Conservation (phyloP, 2,797 vertebrate genomes). For the Platyrinchus mystaceus region DNA sequence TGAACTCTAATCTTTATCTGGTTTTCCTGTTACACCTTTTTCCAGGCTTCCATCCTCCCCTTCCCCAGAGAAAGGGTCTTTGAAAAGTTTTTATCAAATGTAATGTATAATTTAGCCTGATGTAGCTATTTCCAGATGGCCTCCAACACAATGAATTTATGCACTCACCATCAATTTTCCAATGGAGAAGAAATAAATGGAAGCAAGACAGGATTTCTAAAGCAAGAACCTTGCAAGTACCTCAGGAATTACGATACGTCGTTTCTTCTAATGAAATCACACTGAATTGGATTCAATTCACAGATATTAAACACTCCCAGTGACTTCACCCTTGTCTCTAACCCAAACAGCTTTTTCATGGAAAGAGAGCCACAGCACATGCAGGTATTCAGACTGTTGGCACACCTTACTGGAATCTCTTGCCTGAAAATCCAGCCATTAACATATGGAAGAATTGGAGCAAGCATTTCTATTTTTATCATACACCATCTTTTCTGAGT, state of each 20-base stretch:
- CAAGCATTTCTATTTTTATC: constrained; percentile 12
- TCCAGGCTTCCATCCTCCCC: background rate
- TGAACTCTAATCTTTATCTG: background rate
- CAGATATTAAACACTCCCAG: background rate
- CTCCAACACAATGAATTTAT: background rate
- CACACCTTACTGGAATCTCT: constrained; percentile 21
- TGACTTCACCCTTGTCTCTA: constrained; percentile 41
- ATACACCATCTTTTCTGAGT: background rate
- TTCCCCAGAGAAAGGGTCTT: background rate
- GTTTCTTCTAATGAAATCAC: constrained; percentile 17
- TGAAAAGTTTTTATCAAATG: background rate
- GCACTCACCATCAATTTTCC: background rate
- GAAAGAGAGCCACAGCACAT: background rate
- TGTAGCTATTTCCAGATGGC: constrained; percentile 26
- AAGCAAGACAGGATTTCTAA: background rate
- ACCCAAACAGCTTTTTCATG: constrained; percentile 30
- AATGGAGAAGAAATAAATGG: background rate
- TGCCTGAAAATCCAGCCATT: constrained; percentile 13
- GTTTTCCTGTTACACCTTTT: background rate
- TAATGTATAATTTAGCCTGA: background rate
- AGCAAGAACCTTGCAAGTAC: background rate
- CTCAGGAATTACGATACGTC: background rate
- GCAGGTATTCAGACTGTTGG: constrained; percentile 45
- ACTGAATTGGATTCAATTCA: background rate
- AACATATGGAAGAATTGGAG: background rate